Percentiles rank a stretch among this genome's conserved stretches.
Conservation (phyloP, 1,140 invertebrate species). For the Bombus sylvicola region DNA sequence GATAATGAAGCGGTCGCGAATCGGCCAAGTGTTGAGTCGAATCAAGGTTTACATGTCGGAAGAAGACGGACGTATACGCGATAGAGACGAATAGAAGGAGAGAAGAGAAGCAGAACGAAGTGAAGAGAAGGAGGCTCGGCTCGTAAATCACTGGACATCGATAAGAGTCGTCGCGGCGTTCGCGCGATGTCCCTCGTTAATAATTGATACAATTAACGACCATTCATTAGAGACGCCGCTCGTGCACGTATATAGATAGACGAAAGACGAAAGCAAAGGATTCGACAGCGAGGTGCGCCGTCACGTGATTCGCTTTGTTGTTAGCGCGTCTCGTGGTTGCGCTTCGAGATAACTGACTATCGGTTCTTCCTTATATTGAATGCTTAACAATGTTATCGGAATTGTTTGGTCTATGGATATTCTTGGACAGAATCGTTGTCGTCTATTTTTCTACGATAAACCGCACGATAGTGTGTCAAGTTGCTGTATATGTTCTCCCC, state of each 20-base stretch:
- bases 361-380: slow-evolving; percentile 2
- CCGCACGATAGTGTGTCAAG: not conserved
- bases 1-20: slow-evolving; percentile 62
- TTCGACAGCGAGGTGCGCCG: slow-evolving; percentile 10
- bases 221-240: slow-evolving; percentile 71
- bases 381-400: not conserved
- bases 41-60: slow-evolving; percentile 14
- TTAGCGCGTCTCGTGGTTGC: not conserved
- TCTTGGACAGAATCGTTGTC: not conserved
- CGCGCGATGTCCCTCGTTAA: slow-evolving; percentile 73
- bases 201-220: slow-evolving; percentile 78
- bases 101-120: not conserved
- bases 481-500: not conserved
- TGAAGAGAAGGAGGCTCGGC: slow-evolving; percentile 38
- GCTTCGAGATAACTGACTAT: not conserved
- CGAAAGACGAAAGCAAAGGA: not conserved
- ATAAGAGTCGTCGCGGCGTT: slow-evolving; percentile 72
- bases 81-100: not conserved
- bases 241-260: slow-evolving; percentile 18
- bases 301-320: slow-evolving; percentile 46
- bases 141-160: slow-evolving; percentile 76
- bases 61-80: not conserved
- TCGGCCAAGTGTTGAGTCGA: slow-evolving; percentile 35
- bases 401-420: slow-evolving; percentile 7
- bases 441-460: slow-evolving; percentile 10